A percentile compares a stretch with the other conserved stretches of the same genome.
These are phyloP conservation scores for Phalacrocorax aristotelis DNA, from an alignment of 2,113 vertebrate genomes.

Conservation along the genomic window DNA sequence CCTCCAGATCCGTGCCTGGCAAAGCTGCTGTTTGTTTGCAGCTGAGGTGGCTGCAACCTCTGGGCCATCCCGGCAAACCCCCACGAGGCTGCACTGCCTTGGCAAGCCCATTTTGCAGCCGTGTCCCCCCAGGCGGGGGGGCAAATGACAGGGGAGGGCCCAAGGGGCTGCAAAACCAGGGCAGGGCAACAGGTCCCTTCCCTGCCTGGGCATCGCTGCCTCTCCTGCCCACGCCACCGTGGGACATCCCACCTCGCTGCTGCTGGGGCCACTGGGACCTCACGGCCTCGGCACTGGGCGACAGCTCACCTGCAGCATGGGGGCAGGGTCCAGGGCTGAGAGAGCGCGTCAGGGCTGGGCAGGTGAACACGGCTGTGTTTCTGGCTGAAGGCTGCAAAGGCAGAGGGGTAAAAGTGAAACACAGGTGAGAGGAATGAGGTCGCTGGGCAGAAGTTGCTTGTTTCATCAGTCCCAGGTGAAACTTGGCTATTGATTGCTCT, in stretches of 20 bases:
- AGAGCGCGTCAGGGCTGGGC: not conserved
- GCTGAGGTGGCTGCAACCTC: not conserved
- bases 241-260: not conserved
- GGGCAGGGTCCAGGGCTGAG: not conserved
- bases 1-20: not conserved
- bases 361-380: not conserved
- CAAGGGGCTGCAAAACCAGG: accelerated
- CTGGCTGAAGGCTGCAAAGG: not conserved
- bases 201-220: accelerated
- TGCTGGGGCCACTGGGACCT: not conserved
- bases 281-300: accelerated
- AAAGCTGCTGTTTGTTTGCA: not conserved
- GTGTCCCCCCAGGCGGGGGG: accelerated
- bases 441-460: accelerated
- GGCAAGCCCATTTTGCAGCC: not conserved
- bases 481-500: not conserved
- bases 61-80: accelerated
- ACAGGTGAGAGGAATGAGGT: not conserved
- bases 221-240: accelerated
- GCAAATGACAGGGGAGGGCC: not conserved
- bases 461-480: not conserved
- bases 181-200: not conserved
- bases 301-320: not conserved
- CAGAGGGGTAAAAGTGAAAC: not conserved
- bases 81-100: not conserved